These are phyloP conservation scores for Oryzias sinensis DNA, from an alignment of 2,797 vertebrate genomes.

Conservation along the genomic window DNA sequence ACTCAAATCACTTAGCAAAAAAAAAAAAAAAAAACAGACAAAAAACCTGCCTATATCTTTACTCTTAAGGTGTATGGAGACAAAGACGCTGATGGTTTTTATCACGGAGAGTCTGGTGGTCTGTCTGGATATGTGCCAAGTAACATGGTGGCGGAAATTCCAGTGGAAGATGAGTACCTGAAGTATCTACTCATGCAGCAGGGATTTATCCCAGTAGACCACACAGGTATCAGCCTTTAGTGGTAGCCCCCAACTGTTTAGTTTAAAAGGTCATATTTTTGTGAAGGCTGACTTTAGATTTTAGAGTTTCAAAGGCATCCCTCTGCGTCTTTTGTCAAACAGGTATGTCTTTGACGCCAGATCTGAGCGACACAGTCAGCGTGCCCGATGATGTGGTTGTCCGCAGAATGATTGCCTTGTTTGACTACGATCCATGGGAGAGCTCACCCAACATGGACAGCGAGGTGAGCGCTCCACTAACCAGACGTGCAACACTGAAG, in stretches of 20 bases:
- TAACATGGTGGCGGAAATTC: conserved; percentile 95
- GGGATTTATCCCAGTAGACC: conserved; percentile 80
- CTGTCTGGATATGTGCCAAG: conserved; percentile 88
- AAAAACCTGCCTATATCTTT: neutral
- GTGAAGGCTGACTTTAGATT: neutral
- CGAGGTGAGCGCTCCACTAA: conserved; percentile 75
- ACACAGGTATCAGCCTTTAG: conserved; percentile 72
- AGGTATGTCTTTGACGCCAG: conserved; percentile 52
- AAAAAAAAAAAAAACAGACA: too few relatives aligned
- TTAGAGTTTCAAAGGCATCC: neutral
- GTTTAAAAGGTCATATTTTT: neutral
- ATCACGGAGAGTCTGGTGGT: conserved; percentile 84
- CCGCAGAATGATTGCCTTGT: conserved; percentile 87
- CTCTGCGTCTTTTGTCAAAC: conserved; percentile 1
- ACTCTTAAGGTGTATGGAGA: conserved; percentile 85
- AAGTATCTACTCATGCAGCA: conserved; percentile 82
- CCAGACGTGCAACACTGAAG: neutral
- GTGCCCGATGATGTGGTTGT: conserved; percentile 59
- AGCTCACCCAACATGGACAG: conserved; percentile 90
- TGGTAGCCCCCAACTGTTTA: neutral
- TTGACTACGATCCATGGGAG: conserved; percentile 92
- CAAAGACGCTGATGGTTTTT: conserved; percentile 93
- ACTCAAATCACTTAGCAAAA: neutral
- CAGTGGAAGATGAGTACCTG: conserved; percentile 79
- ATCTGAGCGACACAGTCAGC: conserved; percentile 41